These are phyloP conservation scores for Phaonia tiefii DNA, from an alignment of 2,888 invertebrate species.

Conservation along the genomic window DNA sequence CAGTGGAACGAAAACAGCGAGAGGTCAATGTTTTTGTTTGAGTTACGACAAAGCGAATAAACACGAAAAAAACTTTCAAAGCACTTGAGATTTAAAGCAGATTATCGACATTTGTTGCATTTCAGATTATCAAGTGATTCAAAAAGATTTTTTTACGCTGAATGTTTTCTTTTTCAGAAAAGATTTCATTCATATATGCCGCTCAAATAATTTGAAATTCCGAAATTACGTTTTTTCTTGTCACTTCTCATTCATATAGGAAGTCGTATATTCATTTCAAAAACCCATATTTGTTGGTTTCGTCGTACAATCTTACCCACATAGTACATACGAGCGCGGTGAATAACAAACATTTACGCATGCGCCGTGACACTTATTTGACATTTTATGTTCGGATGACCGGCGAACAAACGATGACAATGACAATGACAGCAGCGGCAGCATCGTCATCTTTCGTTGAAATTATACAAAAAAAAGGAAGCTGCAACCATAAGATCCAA, in stretches of 20 bases:
- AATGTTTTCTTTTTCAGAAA: conserved; percentile 40
- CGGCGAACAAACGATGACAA: conserved; percentile 15
- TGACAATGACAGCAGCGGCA: conserved; percentile 5
- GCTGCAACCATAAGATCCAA: conserved; percentile 56
- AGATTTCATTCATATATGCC: conserved; percentile 59
- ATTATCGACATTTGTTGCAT: conserved; percentile 57
- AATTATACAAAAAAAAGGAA: conserved; percentile 48
- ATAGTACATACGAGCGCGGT: conserved; percentile 46
- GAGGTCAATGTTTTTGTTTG: conserved; percentile 36
- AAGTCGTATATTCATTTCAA: conserved; percentile 24
- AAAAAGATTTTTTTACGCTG: conserved; percentile 15
- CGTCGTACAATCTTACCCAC: conserved; percentile 7
- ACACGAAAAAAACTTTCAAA: conserved; percentile 34
- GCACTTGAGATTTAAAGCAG: conserved; percentile 56
- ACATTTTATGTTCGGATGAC: conserved; percentile 64
- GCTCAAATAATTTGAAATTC: conserved; percentile 54
- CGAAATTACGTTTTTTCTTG: conserved; percentile 31
- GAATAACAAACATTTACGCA: conserved; percentile 67
- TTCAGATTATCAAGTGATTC: conserved; percentile 29
- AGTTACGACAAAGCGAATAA: conserved; percentile 11
- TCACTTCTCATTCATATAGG: conserved; percentile 8
- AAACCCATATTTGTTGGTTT: neutral
- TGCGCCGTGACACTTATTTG: conserved; percentile 67
- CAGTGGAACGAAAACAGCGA: conserved; percentile 14
- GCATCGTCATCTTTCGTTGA: conserved; percentile 28